phyloP scores from a whole-genome alignment of 2,797 vertebrate species.

The Rhinatrema bivittatum region DNA sequence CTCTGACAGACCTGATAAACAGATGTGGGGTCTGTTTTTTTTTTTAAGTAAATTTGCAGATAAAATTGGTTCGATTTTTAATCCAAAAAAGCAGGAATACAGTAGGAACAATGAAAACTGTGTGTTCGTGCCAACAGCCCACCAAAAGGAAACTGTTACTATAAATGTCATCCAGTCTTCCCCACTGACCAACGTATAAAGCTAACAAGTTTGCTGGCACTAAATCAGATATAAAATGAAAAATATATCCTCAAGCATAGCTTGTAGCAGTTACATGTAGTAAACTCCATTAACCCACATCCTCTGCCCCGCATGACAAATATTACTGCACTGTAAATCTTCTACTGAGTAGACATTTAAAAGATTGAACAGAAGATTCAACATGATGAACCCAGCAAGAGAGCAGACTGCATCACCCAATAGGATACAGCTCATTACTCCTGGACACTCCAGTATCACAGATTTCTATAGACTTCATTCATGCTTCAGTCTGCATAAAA shows the following conservation, averaged over 20 bases:
- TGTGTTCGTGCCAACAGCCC: constrained; percentile 15
- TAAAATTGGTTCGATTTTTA: constrained; percentile 18
- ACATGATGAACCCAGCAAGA: too few species aligned
- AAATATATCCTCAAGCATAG: constrained; percentile 23
- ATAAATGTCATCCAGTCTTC: constrained; percentile 10
- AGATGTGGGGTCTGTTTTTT: too few species aligned
- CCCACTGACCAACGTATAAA: not conserved
- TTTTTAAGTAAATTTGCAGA: constrained; percentile 25
- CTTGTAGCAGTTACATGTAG: constrained; percentile 4
- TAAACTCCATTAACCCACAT: constrained; percentile 30
- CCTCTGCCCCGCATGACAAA: constrained; percentile 28
- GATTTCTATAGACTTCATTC: too few species aligned
- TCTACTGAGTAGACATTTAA: constrained; percentile 30
- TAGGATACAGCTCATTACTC: constrained; percentile 31
- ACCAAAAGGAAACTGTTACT: constrained; percentile 19
- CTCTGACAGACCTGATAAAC: too few species aligned
- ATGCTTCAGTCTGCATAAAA: too few species aligned
- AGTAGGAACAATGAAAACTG: constrained; percentile 15
- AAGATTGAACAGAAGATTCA: too few species aligned
- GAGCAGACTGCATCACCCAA: constrained; percentile 22
- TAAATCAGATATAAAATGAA: constrained; percentile 28
- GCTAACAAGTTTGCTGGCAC: constrained; percentile 8
- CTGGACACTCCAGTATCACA: too few species aligned
- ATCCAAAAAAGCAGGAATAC: constrained; percentile 2
- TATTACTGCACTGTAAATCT: constrained; percentile 25